Base-by-base conservation (phyloP, 2,797 vertebrate genomes). In the Microhierax caerulescens region DNA sequence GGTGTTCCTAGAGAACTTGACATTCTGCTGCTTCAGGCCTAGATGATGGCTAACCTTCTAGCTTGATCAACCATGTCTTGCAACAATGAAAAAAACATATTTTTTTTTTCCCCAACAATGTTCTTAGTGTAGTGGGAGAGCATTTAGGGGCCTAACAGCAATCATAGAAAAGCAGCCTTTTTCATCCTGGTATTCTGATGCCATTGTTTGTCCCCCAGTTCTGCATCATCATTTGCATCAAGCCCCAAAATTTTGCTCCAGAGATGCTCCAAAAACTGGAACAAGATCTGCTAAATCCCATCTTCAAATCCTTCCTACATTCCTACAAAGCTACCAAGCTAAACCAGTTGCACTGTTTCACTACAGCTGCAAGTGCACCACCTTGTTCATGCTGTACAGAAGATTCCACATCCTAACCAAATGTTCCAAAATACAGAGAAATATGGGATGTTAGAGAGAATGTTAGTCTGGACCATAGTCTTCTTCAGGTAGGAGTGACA, bases 101-200 rank as follows among this genome's bases (percentile, higher is more conserved):
- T 73, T 32, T 11, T 8, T 27, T 16, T 13, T 7, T 0, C 5
- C 9, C 6, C 36, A 73, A 1, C 2, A 34, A 7, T 14, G 3
- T 19, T 45, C 24, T 77, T 28, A 30, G 7, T 4, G 6, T 5
- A 39, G 21, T 19, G 22, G 19, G 41, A 77, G 88, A 90, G 34
- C 23, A 53, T 9, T 28, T 48, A 32, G 4, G 22, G 39, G 21
- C 6, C 36, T 19, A 51, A 75, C 8, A 74, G 30, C 37, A 30
- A 2, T 3, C 37, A 15, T 3, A 57, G 45, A 83, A 90, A 76
- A 69, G 45, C 11, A 56, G 5, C 2, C 25, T 28, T 67, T 37
- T 41, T 51, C n/a, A 48, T 43, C 9, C n/a, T 51, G 10, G 3
- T 72, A 14, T 28, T 83, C 47, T 54, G 10, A 65, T 28, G 27